A percentile compares a stretch with the other conserved stretches of the same genome.
These are phyloP conservation scores for Eospalax fontanierii DNA, from an alignment of 2,797 vertebrate genomes.

Conservation along the genomic window DNA sequence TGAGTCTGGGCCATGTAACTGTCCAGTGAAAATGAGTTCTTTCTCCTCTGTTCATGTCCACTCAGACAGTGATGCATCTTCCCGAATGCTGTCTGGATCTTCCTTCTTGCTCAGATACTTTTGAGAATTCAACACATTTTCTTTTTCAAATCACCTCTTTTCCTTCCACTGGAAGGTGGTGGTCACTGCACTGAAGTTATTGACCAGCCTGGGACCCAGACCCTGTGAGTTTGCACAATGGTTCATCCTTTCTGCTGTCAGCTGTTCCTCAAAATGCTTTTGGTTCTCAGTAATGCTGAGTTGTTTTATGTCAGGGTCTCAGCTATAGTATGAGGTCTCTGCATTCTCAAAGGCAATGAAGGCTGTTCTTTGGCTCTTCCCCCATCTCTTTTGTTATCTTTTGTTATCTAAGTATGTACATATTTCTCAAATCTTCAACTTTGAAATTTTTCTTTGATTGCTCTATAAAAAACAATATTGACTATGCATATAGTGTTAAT, in stretches of 20 bases:
- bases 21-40: background rate
- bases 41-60: background rate
- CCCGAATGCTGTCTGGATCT: background rate
- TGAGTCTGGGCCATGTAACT: background rate
- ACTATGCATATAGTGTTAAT: background rate
- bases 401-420: background rate
- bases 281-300: conserved; percentile 43
- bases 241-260: conserved; percentile 55
- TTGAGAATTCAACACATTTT: conserved; percentile 40
- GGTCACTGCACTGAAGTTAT: conserved; percentile 20
- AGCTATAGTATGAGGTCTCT: conserved; percentile 10
- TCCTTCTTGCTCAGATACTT: conserved; percentile 12
- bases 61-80: background rate
- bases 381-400: background rate
- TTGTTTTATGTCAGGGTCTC: conserved; percentile 65
- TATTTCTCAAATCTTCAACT: conserved; percentile 16
- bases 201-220: conserved; percentile 35
- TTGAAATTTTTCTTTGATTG: conserved; percentile 13
- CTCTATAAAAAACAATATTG: background rate
- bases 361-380: background rate
- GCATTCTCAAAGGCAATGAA: background rate
- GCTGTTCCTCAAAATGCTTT: conserved; percentile 23
- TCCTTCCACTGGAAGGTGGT: conserved; percentile 53
- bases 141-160: conserved; percentile 61
- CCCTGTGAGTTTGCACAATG: conserved; percentile 64